Evolutionary conservation across 2,797 vertebrate species (phyloP).

Genomic region (Psittacula derbiana): DNA sequence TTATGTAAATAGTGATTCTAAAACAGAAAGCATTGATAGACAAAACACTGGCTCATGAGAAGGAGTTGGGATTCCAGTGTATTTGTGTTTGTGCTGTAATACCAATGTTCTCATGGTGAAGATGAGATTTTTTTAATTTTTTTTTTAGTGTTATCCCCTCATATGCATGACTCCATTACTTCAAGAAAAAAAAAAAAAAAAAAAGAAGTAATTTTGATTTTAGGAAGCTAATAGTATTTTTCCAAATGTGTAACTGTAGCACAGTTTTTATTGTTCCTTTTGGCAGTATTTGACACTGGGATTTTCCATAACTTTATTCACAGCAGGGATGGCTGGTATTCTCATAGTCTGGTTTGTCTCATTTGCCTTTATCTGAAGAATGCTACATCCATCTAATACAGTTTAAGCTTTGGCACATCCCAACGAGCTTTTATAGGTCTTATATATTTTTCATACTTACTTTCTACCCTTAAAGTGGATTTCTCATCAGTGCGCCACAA

Average conservation of each 20-base stretch:
- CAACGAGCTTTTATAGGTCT: not conserved
- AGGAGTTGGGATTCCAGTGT: rapidly evolving
- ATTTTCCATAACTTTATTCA: not conserved
- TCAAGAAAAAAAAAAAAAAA: not conserved
- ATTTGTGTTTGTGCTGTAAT: not conserved
- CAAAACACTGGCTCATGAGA: not conserved
- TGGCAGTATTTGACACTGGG: not conserved
- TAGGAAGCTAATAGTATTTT: not conserved
- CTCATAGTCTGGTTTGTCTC: not conserved
- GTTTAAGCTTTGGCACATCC: not conserved
- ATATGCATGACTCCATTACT: not conserved
- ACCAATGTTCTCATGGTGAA: not conserved
- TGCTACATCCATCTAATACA: not conserved
- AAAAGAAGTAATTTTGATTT: not conserved
- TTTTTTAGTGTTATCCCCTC: not conserved
- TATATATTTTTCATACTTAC: not conserved
- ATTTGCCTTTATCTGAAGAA: not conserved
- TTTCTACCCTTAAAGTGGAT: not conserved
- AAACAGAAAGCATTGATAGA: not conserved
- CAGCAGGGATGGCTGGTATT: not conserved
- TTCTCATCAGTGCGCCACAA: not conserved
- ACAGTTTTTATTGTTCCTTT: not conserved
- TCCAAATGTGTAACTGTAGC: not conserved
- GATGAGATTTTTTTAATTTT: not conserved
- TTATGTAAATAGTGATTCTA: not conserved